Evolutionary conservation across 30 jellyfish, hydroid and myxozoan species (phyloP).

Genomic region (Morbakka virulenta): DNA sequence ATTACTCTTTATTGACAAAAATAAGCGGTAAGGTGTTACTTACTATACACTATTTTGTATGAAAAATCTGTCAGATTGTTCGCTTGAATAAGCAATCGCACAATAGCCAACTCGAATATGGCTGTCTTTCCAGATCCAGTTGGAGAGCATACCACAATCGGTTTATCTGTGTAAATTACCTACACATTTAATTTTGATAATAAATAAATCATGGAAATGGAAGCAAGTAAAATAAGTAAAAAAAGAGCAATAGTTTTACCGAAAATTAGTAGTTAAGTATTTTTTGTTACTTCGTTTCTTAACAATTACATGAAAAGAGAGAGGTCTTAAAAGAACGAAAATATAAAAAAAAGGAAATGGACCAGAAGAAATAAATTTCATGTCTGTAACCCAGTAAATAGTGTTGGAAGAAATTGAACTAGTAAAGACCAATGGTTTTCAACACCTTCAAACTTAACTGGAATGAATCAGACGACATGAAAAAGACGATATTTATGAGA

Average conservation of each 20-base stretch:
- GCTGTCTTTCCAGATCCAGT: conserved; percentile 98
- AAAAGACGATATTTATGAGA: too few relatives aligned
- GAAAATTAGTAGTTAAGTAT: not conserved
- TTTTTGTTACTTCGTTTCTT: not conserved
- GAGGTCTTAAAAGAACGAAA: not conserved
- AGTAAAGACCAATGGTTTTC: too few relatives aligned
- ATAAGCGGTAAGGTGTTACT: not conserved
- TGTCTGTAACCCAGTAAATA: too few relatives aligned
- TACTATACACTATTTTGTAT: conserved; percentile 83
- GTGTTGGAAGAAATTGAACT: too few relatives aligned
- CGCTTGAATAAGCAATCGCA: conserved; percentile 65
- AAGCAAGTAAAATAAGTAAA: not conserved
- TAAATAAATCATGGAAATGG: not conserved
- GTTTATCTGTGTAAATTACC: conserved; percentile 85
- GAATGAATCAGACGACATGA: too few relatives aligned
- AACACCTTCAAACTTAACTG: too few relatives aligned
- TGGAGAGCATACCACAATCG: conserved; percentile 96
- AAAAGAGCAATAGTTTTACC: not conserved
- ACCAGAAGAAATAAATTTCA: not conserved
- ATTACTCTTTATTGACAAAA: too few relatives aligned
- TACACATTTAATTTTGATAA: conserved; percentile 9
- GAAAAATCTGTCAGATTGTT: conserved; percentile 28
- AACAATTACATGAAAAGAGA: too few relatives aligned
- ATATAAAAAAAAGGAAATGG: not conserved
- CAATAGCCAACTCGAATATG: conserved; percentile 80